Evolutionary conservation across 2,113 vertebrate species (phyloP).

Genomic region (Hiodon alosoides): DNA sequence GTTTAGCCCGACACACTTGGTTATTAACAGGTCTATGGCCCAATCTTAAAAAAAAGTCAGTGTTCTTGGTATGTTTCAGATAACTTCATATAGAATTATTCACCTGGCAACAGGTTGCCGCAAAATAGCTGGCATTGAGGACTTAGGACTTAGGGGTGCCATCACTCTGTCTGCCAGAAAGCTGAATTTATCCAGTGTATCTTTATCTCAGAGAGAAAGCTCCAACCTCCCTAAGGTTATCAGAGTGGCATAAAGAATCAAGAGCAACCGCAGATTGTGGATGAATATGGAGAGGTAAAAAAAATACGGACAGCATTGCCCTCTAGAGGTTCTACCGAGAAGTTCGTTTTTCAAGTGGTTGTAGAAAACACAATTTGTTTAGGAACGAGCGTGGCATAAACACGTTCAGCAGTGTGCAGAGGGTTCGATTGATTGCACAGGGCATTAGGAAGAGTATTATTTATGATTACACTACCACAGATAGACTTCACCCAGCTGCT

Average conservation of each 20-base stretch:
- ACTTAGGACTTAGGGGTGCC: too few species aligned
- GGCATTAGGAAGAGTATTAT: too few species aligned
- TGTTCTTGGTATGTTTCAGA: too few species aligned
- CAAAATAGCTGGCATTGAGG: too few species aligned
- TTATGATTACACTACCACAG: too few species aligned
- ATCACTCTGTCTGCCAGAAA: too few species aligned
- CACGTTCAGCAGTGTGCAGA: background rate
- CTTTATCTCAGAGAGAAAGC: background rate
- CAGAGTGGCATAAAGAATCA: background rate
- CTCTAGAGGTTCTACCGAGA: background rate
- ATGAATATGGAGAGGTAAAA: background rate
- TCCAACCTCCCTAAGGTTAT: background rate
- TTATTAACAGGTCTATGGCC: too few species aligned
- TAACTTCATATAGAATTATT: too few species aligned
- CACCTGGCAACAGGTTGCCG: too few species aligned
- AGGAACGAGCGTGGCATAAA: background rate
- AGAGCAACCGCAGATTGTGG: background rate
- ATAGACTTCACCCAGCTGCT: too few species aligned
- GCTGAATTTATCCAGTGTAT: too few species aligned
- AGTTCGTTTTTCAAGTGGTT: background rate
- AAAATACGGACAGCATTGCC: conserved; percentile 4
- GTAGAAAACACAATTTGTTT: background rate
- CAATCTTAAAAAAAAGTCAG: too few species aligned
- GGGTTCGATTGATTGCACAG: background rate
- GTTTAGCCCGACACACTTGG: background rate